Conservation (phyloP, 2,797 vertebrate species). For the Gobio occitaniae region DNA sequence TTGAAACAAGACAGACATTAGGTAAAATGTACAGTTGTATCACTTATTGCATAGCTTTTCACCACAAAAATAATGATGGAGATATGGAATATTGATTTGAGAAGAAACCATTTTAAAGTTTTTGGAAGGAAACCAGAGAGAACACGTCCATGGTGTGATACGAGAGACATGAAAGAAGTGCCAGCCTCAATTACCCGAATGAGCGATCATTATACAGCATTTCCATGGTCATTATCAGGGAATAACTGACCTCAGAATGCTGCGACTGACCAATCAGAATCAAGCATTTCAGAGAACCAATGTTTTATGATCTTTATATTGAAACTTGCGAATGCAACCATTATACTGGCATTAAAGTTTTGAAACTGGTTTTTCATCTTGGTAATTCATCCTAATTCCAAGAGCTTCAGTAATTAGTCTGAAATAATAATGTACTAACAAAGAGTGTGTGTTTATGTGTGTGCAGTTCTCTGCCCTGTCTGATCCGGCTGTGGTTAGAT, state of each 20-base stretch:
- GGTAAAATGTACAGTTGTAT: no score
- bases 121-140: not conserved
- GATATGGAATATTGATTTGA: not conserved
- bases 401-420: not conserved
- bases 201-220: not conserved
- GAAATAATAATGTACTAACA: not conserved
- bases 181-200: not conserved
- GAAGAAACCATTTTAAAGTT: not conserved
- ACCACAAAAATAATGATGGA: no score
- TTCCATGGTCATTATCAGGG: not conserved
- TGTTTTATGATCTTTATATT: not conserved
- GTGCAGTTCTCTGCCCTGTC: constrained; percentile 66
- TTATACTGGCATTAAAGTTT: not conserved
- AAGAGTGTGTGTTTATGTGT: not conserved
- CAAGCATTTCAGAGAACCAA: not conserved
- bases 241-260: not conserved
- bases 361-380: not conserved
- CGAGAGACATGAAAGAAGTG: not conserved
- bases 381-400: not conserved
- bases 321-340: not conserved
- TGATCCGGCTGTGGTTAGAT: constrained; percentile 81
- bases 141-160: not conserved
- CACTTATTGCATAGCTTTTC: no score
- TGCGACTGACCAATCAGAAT: not conserved
- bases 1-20: no score